These are phyloP conservation scores for Platichthys stellatus DNA, from an alignment of 2,113 vertebrate genomes.

Conservation along the genomic window DNA sequence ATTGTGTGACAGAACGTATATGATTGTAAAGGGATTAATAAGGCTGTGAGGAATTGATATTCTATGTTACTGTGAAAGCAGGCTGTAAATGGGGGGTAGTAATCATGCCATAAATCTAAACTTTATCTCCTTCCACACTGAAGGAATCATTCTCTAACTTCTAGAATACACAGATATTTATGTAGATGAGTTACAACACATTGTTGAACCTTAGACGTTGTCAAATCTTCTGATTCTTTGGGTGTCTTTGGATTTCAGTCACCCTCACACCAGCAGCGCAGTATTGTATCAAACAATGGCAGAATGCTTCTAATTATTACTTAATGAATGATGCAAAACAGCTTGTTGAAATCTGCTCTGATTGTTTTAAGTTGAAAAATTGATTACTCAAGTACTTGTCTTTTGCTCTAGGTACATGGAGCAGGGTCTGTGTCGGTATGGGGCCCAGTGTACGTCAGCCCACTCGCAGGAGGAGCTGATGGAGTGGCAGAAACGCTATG, in stretches of 20 bases:
- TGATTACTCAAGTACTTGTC: background rate
- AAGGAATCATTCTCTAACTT: background rate
- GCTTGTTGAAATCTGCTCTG: too few relatives aligned
- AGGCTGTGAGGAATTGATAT: background rate
- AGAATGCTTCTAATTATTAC: background rate
- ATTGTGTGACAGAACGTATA: background rate
- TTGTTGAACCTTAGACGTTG: background rate
- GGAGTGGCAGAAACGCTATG: slow-evolving; percentile 97
- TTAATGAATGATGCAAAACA: too few relatives aligned
- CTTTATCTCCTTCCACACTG: background rate
- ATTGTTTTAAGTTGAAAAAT: background rate
- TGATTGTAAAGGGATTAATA: background rate
- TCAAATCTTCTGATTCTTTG: background rate
- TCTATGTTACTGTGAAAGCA: background rate
- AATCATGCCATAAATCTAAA: background rate
- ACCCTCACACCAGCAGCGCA: too few relatives aligned
- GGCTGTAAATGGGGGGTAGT: too few relatives aligned
- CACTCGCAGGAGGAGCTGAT: slow-evolving; percentile 98
- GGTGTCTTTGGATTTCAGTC: background rate
- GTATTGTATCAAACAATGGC: background rate
- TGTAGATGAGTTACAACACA: background rate
- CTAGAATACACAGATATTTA: background rate
- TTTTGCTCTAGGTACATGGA: slow-evolving; percentile 89
- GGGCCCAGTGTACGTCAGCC: slow-evolving; percentile 97
- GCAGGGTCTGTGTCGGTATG: slow-evolving; percentile 96